A percentile compares a stretch with the other conserved stretches of the same genome.
Conservation (phyloP, 2,888 invertebrate species). For the Aspidiotus rigidus region DNA sequence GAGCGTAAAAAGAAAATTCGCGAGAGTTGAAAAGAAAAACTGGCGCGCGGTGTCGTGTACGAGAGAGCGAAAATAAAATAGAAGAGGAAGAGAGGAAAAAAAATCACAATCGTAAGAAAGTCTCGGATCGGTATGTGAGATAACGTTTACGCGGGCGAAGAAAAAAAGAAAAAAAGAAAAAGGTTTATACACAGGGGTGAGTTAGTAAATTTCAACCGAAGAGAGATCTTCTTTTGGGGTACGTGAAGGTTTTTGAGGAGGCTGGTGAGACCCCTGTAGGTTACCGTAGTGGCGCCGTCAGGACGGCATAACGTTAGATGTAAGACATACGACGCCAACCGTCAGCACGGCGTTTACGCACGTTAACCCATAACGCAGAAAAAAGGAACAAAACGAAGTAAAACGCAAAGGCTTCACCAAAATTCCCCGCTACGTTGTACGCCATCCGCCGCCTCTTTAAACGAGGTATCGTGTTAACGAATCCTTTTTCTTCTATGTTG, state of each 20-base stretch:
- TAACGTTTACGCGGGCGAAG: constrained; percentile 21
- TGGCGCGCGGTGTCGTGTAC: neutral
- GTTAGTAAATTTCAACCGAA: constrained; percentile 30
- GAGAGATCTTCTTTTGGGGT: constrained; percentile 28
- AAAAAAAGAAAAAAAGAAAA: neutral
- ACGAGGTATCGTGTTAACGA: constrained; percentile 21
- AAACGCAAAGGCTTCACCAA: constrained; percentile 24
- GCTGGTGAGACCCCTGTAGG: constrained; percentile 31
- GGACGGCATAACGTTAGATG: constrained; percentile 27
- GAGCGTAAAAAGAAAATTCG: neutral
- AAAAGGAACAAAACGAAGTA: constrained; percentile 21
- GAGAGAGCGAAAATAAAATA: constrained; percentile 9
- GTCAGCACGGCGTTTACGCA: constrained; percentile 30
- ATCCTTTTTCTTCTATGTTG: constrained; percentile 3
- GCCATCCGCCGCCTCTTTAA: constrained; percentile 12
- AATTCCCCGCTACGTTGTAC: constrained; percentile 28
- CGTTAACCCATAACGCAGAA: constrained; percentile 33
- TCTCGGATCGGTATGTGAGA: constrained; percentile 33
- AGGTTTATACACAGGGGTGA: constrained; percentile 7
- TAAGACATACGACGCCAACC: constrained; percentile 35
- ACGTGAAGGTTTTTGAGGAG: constrained; percentile 31
- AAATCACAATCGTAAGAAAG: constrained; percentile 31
- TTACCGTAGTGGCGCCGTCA: constrained; percentile 32
- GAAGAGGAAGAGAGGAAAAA: constrained; percentile 14
- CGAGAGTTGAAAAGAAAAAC: constrained; percentile 3